These are phyloP conservation scores for Catocala fraxini DNA, from an alignment of 2,888 invertebrate species.

Conservation along the genomic window DNA sequence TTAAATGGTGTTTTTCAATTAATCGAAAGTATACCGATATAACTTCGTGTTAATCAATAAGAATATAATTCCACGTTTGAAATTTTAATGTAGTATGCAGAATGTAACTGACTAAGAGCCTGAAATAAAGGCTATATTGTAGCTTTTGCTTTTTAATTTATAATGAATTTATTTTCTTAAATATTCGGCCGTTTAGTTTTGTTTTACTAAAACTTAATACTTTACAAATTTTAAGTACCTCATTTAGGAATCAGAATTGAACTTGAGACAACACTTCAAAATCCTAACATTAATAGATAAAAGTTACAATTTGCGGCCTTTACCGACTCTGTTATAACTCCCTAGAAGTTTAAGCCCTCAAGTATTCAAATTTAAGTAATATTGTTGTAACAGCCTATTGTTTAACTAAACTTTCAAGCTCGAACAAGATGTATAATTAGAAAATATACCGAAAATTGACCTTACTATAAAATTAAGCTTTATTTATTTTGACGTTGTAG, in stretches of 20 bases:
- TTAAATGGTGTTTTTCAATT: too few species aligned
- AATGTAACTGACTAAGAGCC: too few species aligned
- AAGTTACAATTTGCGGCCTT: background rate
- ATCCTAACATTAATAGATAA: background rate
- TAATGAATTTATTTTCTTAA: too few species aligned
- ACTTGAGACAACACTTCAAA: slow-evolving; percentile 2
- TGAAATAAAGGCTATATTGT: too few species aligned
- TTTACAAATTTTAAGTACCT: background rate
- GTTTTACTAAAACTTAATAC: too few species aligned
- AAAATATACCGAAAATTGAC: background rate
- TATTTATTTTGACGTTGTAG: background rate
- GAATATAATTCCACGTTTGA: too few species aligned
- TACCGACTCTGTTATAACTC: background rate
- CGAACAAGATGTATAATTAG: slow-evolving; percentile 5
- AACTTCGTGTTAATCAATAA: too few species aligned
- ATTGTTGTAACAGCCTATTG: slow-evolving; percentile 3
- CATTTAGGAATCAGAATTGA: background rate
- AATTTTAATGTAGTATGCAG: too few species aligned
- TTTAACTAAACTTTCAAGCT: slow-evolving; percentile 4
- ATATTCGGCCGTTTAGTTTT: too few species aligned
- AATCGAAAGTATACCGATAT: too few species aligned
- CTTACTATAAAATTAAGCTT: background rate
- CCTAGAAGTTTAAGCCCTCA: slow-evolving; percentile 1
- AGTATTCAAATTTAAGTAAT: slow-evolving; percentile 8
- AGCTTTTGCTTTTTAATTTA: too few species aligned